Base-by-base conservation (phyloP, 2,113 vertebrate genomes). In the Lepisosteus oculatus region DNA sequence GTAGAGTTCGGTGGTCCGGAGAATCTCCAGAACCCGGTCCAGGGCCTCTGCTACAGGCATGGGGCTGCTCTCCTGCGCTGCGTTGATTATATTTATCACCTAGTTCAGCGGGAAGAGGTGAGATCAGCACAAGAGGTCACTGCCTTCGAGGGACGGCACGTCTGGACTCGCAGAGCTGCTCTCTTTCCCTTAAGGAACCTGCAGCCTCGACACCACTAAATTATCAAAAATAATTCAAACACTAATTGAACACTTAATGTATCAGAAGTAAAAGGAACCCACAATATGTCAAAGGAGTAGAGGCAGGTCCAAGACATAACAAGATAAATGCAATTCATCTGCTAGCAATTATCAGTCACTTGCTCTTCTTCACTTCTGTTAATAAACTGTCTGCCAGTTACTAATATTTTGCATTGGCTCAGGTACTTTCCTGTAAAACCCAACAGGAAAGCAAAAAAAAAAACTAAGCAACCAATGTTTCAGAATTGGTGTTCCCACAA, bases 21-120 rank as follows among this genome's bases (percentile, higher is more conserved):
- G 90, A 68, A 99, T 99, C 84, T 99, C 96, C 84, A 99, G 90
- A 77, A 98, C 97, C 0, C 93, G 94, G 75, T 98, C 95, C 85
- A 99, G 90, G 72, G 97, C 96, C 86, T 98, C 96, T 0, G 94
- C 95, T 69, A 99, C 96, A 0, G 94, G 92, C 88, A 96, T 78
- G 0, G 97, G 94, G 71, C 97, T 98, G 86, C 93, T 97, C 77
- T 98, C 96, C 93, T 98, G 97, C 15, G 95, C 96, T 71, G 95
- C 93, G 14, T 93, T 99, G 85, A 99, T 98, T 83, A 99, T 98
- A 86, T 95, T 99, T 81, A 99, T 99, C 29, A 98, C 95, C 97
- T 99, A 74, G 8, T 51, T 43, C 0, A 65, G 15, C n/a, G 80
- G 51, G 7, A 74, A 71, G 3, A 47, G 54, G 17, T 13, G 65